Conservation (phyloP, 2,797 vertebrate species). For the Vespertilio murinus region DNA sequence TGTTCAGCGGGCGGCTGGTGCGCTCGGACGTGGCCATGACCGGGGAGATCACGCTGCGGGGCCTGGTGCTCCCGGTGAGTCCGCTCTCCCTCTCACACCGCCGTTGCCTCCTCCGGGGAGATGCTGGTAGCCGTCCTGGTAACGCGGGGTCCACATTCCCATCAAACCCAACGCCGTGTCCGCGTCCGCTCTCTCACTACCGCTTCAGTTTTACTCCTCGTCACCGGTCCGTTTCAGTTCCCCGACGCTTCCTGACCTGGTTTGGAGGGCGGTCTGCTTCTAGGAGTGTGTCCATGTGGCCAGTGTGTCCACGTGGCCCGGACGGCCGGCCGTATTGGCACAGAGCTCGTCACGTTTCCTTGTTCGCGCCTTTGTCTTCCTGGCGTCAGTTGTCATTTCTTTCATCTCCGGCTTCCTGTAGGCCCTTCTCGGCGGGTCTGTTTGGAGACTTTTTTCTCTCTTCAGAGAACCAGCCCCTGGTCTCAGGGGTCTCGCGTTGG, state of each 20-base stretch:
- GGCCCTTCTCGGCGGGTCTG: neutral
- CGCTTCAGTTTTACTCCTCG: neutral
- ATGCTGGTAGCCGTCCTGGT: neutral
- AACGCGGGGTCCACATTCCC: neutral
- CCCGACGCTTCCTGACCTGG: neutral
- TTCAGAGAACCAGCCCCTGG: neutral
- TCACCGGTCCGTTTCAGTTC: neutral
- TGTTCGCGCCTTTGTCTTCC: neutral
- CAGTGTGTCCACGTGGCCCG: neutral
- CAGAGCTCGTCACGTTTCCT: rapidly evolving
- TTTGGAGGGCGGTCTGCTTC: neutral
- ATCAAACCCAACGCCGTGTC: neutral
- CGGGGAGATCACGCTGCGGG: conserved; percentile 96
- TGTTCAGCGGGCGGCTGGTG: conserved; percentile 94
- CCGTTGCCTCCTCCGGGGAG: too few relatives aligned
- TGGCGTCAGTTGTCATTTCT: too few relatives aligned
- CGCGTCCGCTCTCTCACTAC: neutral
- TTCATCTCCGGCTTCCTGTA: neutral
- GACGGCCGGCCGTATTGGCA: neutral
- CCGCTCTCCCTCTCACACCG: too few relatives aligned
- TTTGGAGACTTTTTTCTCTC: neutral
- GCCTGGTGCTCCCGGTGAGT: conserved; percentile 96
- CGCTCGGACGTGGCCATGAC: conserved; percentile 98
- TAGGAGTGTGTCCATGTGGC: neutral
- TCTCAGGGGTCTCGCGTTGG: neutral